phyloP scores from a whole-genome alignment of 2,888 invertebrate genomes.

The Ectemnius lituratus region DNA sequence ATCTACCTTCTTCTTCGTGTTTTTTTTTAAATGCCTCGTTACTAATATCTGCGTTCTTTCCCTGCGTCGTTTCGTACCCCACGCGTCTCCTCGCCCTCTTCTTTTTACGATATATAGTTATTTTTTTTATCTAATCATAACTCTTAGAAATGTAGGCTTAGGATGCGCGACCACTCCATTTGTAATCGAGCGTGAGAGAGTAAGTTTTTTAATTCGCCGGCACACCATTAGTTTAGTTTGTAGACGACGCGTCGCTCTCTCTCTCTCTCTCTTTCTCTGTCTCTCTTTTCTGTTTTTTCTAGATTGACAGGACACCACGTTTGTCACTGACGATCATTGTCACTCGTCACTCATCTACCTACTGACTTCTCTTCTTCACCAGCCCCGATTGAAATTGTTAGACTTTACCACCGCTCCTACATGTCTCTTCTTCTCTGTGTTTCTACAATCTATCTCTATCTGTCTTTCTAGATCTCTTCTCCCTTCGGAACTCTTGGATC shows the following conservation, averaged over 20 bases:
- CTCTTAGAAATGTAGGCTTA: neutral
- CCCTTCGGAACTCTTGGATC: neutral
- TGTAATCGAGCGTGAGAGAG: neutral
- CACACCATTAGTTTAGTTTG: neutral
- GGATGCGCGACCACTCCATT: slow-evolving; percentile 2
- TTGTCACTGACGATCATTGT: too few species aligned
- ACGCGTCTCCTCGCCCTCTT: neutral
- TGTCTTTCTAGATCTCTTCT: neutral
- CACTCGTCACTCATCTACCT: neutral
- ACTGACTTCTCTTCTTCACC: slow-evolving; percentile 4
- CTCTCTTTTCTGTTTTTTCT: neutral
- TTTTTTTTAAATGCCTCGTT: slow-evolving; percentile 5
- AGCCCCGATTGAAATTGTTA: neutral
- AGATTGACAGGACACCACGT: too few species aligned
- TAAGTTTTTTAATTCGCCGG: slow-evolving; percentile 1
- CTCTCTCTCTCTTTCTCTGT: slow-evolving; percentile 4
- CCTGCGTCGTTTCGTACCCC: neutral
- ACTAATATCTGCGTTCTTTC: neutral
- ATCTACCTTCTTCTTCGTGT: neutral
- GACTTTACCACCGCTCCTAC: neutral
- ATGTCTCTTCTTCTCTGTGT: neutral
- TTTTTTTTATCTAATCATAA: slow-evolving; percentile 4
- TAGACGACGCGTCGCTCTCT: neutral
- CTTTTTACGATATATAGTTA: neutral
- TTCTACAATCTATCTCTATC: slow-evolving; percentile 2